Evolutionary conservation across 2,888 invertebrate species (phyloP).

Genomic region (Drosophila eohydei): DNA sequence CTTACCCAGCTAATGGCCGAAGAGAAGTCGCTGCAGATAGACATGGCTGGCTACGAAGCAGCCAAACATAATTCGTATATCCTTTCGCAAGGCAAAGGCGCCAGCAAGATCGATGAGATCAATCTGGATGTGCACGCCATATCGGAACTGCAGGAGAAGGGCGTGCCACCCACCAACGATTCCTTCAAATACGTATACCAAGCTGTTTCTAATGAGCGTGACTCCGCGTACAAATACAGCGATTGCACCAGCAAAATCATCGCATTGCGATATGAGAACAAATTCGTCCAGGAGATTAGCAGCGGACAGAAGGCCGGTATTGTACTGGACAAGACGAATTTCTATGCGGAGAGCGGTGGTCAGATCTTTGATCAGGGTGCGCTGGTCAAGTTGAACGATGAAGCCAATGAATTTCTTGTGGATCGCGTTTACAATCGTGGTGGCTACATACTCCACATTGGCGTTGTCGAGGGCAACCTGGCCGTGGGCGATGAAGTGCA

Average conservation of each 20-base stretch:
- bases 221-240: conserved; percentile 91
- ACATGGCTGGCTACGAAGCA: conserved; percentile 96
- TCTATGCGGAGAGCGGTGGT: conserved; percentile 99
- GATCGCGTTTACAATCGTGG: conserved; percentile 97
- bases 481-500: conserved; percentile 93
- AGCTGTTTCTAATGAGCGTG: conserved; percentile 87
- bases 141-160: conserved; percentile 92
- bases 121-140: conserved; percentile 98
- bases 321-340: conserved; percentile 95
- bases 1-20: conserved; percentile 99
- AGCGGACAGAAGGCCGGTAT: conserved; percentile 96
- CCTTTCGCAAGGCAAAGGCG: conserved; percentile 94
- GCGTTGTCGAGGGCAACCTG: conserved; percentile 93
- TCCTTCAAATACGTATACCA: conserved; percentile 95
- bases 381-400: conserved; percentile 92
- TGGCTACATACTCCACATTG: conserved; percentile 97
- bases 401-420: conserved; percentile 95
- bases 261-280: conserved; percentile 91
- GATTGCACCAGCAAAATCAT: conserved; percentile 91
- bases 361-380: conserved; percentile 99
- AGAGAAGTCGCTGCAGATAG: conserved; percentile 94
- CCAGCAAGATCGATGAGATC: conserved; percentile 92
- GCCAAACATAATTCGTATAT: conserved; percentile 95
- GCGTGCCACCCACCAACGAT: conserved; percentile 94
- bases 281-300: conserved; percentile 93